Base-by-base conservation (phyloP, 2,888 invertebrate species). In the Cylindroiulus punctatus region DNA sequence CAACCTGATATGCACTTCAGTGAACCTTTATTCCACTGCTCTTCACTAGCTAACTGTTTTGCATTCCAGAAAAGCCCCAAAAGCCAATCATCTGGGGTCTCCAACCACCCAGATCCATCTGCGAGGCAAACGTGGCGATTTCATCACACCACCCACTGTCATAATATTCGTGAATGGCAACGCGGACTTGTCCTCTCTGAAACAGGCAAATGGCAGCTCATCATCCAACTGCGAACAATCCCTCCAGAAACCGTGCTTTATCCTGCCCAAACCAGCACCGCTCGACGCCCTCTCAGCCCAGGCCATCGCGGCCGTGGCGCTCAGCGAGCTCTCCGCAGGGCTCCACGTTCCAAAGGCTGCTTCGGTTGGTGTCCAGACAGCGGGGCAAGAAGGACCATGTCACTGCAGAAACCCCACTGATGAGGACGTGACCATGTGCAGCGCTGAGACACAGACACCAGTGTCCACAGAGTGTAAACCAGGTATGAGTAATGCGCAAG, bases 221-320 rank as follows among this genome's bases (percentile, higher is more conserved):
- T 14, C 76, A 14, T 30, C 65, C 4, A 65, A 26, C 5, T 30
- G 30, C 26, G 76, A 65, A 10, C 30, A 12, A 8, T 30, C 76
- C 30, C 26, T n/a, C 32, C 57, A 52, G n/a, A 76, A 85, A 12
- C 85, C 84, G 19, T 84, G 85, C 19, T 76, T 85, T 12, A 85
- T 85, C 0, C 32, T 85, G 36, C 85, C 85, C n/a, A 85, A 85
- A 30, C 84, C 84, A 19, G 84, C 52, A 8, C 84, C 84, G 10
- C 57, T 84, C 10, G 36, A 57, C 47, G n/a, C 44, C n/a, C 36
- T 84, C 8, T 26, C 84, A 4, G 42, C 47, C n/a, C 47, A 84
- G 30, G 47, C 84, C n/a, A 47, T 84, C n/a, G 84, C 84, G 0
- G 84, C 84, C 17, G 52, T 84, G 84, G 84, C 84, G 2, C 47